Evolutionary conservation across 2,888 invertebrate species (phyloP), one percentile per base, ranked within the genome.

Genomic region (Eurois occulta): DNA sequence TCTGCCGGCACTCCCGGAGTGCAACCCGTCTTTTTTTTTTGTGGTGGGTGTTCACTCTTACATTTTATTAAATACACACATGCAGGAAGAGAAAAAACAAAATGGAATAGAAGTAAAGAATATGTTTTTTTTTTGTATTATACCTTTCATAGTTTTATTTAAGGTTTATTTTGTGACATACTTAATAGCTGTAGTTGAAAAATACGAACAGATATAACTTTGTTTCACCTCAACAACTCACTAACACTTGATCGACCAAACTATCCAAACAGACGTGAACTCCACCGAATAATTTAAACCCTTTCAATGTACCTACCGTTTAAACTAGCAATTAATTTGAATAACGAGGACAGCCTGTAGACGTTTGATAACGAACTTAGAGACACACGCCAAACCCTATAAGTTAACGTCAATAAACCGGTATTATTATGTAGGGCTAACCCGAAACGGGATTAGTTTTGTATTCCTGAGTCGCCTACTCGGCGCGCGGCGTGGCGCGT

Each of bases 381-480:
- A 80, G 86, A 87, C 81, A 87, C 83, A 86, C 78, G 78, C 75
- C 81, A 80, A 77, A 77, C 81, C 86, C 80, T 85, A 72, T 82
- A 87, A 86, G 80, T 87, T 84, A 87, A 85, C 75, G 83, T 83
- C 81, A 88, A 88, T 88, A 87, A 87, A 86, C 80, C 77, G 79
- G 67, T 81, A 81, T 82, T 85, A 87, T 87, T 87, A 81, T 71
- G 76, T 77, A 71, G 69, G 80, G 72, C 76, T 87, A 83, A 85
- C 89, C 87, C 86, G 62, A 87, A 86, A 77, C 78, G 69, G 81
- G 83, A 84, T 86, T 86, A 87, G 79, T 85, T 85, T 86, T 85
- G 81, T 87, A 86, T 81, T 88, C 80, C 67, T 76, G 71, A 62
- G 62, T 62, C 21, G 62, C 62, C 62, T 35, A 81, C 67, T 77